phyloP scores from a whole-genome alignment of 2,113 vertebrate species.

The Triplophysa siluroides region DNA sequence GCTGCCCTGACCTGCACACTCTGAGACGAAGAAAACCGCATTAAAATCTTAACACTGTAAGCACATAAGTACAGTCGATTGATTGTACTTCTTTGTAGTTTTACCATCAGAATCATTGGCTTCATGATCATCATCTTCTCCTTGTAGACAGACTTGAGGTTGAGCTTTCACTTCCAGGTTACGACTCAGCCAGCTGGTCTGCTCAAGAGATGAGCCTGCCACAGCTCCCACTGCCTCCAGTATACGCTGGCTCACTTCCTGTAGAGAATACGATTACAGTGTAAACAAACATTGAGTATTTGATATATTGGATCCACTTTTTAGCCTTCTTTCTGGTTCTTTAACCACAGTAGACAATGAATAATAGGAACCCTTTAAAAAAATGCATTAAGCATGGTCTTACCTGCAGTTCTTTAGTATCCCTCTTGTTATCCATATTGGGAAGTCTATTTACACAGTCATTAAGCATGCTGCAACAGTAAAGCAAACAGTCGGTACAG shows the following conservation, averaged over 20 bases:
- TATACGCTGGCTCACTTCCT: slow-evolving; percentile 95
- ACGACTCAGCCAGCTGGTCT: slow-evolving; percentile 97
- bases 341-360: not conserved
- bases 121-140: slow-evolving; percentile 78
- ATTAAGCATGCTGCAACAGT: slow-evolving; percentile 83
- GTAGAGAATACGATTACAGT: not conserved
- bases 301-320: not conserved
- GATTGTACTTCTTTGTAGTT: not conserved
- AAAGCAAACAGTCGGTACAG: slow-evolving; percentile 22
- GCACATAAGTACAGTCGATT: too few relatives aligned
- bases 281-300: not conserved
- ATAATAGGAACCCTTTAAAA: not conserved
- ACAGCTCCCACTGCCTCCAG: slow-evolving; percentile 89
- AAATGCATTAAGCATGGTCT: not conserved
- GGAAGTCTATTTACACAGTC: slow-evolving; percentile 90
- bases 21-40: slow-evolving; percentile 62
- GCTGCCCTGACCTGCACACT: slow-evolving; percentile 73
- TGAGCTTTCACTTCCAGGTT: slow-evolving; percentile 96
- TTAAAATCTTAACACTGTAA: not conserved
- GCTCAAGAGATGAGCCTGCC: slow-evolving; percentile 93
- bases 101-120: slow-evolving; percentile 76
- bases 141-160: slow-evolving; percentile 85
- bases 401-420: slow-evolving; percentile 93
- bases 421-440: slow-evolving; percentile 91
- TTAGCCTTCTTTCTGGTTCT: not conserved